Evolutionary conservation across 2,113 vertebrate genomes (phyloP), one percentile per base, ranked within the genome.

Genomic region (Planiliza haematocheilus): DNA sequence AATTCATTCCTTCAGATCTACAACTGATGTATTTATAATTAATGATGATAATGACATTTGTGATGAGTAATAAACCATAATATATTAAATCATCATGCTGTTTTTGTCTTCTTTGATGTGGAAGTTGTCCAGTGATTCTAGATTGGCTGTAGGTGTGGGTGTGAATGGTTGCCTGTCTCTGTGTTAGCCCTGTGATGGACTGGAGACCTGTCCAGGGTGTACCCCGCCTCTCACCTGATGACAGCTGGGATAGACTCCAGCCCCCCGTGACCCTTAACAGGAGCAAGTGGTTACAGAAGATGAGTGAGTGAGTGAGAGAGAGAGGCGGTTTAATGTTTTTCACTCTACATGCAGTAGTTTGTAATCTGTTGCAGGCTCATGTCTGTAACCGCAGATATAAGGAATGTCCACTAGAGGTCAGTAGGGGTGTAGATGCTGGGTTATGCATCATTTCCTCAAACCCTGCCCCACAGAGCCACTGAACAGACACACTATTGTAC

Each of bases 31-130:
- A 92, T 93, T 94, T 93, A 78, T 71, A 92, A 93, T 90, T 91
- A 83, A 88, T 90, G 68, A 90, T 74, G 77, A 89, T 86, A 83
- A 91, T 90, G 86, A 91, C 88, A 91, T 86, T 92, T 92, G 93
- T 94, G 90, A 91, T 88, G 86, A 92, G 81, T 92, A 94, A 93
- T 93, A 94, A 94, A 94, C 89, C 67, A 65, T 94, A 94, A 94
- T 94, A 94, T 94, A 94, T 94, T 92, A 93, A 92, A 90, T 79
- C 59, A 50, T 10, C 2, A 7, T 10, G 16, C 8, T 37, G 18
- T 21, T 11, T 20, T 18, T 21, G 24, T 60, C 30, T 50, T 77
- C 77, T 7, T 61, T 30, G 2, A 46, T 57, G 8, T 16, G 8
- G 3, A 30, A 2, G n/a, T n/a, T n/a, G n/a, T n/a, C n/a, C n/a